Evolutionary conservation across 2,888 invertebrate genomes (phyloP), one percentile per base, ranked within the genome.

Genomic region (Drosophila recens): DNA sequence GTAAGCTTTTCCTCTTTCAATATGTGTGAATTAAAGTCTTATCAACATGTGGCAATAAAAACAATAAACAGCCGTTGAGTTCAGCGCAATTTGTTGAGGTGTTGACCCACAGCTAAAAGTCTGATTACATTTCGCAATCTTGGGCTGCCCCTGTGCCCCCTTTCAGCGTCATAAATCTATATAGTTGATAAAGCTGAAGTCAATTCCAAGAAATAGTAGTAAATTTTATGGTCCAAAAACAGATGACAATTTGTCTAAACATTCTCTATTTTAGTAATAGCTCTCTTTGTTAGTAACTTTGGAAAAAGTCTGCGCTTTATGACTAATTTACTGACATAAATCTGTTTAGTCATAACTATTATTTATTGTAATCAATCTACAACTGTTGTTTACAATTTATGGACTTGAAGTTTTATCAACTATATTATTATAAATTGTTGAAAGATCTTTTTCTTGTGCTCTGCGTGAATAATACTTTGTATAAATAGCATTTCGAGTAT

Each of bases 31-130:
- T 17, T 17, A 17, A 49, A 9, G 0, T 51, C 34, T 36, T 51
- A 51, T 36, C 51, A 51, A 36, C 20, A 11, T 36, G 36, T 51
- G 38, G n/a, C 38, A n/a, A 38, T 38, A 38, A 38, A 51, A 36
- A 51, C 49, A 49, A 15, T 49, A 5, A 49, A 33, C 48, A 45
- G 2, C 13, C 6, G 20, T 4, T 45, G 20, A 45, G 45, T 23
- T 45, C 23, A 27, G 45, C 10, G 10, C 15, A 51, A 51, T 51
- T 51, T 51, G 51, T 51, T n/a, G 13, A 51, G 51, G 34, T 20
- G 33, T 8, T 51, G 34, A 51, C 17, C 51, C 51, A 36, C 9
- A n/a, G 9, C 36, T 9, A n/a, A 5, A 13, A 51, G 49, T 34
- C 17, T 34, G 49, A 33, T 30, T 34, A 11, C 5, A 3, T 23